Evolutionary conservation across 2,888 invertebrate species (phyloP), one percentile per base, ranked within the genome.

Genomic region (Chaitophorus viminalis): DNA sequence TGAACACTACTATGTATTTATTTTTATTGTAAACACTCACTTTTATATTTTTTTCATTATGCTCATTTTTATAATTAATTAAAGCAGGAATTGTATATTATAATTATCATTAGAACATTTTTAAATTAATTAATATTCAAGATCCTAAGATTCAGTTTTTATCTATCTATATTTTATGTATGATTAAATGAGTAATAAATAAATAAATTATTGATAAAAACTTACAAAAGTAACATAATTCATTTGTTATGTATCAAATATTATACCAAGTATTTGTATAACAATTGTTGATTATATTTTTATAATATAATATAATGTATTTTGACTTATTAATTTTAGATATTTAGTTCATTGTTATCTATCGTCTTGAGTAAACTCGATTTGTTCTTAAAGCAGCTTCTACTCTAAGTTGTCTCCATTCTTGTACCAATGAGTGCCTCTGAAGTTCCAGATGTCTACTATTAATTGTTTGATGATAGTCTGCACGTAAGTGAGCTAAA

Each of bases 371-470:
- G 18, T 81, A 87, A 0, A 18, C 31, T 81, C 81, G 21, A 1
- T 81, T 81, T 74, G 81, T 87, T 3, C 87, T 81, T 11, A 87
- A 60, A 65, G 60, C 46, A 33, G 81, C 87, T 46, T 87, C 81
- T 75, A 81, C 36, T 36, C 81, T 87, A 11, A 87, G 87, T 74
- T 87, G 87, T 65, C 74, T 87, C 87, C 87, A 87, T 31, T 87
- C 87, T 0, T 79, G 79, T 14, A 87, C 54, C 39, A 87, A 87
- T 31, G 87, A 81, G 60, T 74, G 87, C 17, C 87, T 87, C 33
- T 87, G 87, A 74, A 81, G 81, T 65, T 81, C 87, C 6, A 81
- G 46, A n/a, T 81, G 87, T 46, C 87, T 81, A 75, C 60, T 87
- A 87, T 25, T 87, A 9, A 87, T 72, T 39, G 72, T 74, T 75